Percentiles rank a stretch among this genome's conserved stretches.
phyloP scores from a whole-genome alignment of 2,113 vertebrate genomes.

The Patagioenas fasciata region DNA sequence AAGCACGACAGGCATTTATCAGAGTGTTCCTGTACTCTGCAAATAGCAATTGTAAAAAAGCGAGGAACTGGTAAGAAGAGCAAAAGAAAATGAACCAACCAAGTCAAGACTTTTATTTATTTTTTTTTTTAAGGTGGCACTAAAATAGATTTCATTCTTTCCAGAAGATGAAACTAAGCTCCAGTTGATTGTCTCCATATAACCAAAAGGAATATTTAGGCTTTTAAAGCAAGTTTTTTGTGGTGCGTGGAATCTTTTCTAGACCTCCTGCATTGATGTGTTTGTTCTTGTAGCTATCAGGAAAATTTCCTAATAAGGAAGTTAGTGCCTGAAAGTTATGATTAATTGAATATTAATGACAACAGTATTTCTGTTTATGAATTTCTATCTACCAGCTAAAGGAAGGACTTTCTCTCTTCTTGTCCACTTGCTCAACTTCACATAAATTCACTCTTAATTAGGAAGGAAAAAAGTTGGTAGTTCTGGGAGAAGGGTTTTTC shows the following conservation, averaged over 20 bases:
- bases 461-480: not conserved
- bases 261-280: not conserved
- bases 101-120: fast-evolving
- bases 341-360: not conserved
- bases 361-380: not conserved
- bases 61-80: not conserved
- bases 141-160: not conserved
- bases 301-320: not conserved
- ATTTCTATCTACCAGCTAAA: not conserved
- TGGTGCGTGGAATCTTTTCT: not conserved
- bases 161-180: not conserved
- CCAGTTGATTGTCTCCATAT: not conserved
- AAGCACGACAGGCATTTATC: not conserved
- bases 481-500: not conserved
- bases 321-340: not conserved
- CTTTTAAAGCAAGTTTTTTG: not conserved
- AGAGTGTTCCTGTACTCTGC: not conserved
- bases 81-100: not conserved
- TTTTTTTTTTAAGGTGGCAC: not conserved
- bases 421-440: not conserved
- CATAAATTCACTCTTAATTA: not conserved
- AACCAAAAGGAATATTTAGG: not conserved
- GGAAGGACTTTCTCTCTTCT: not conserved
- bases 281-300: not conserved
- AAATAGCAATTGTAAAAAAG: not conserved